A percentile compares a stretch with the other conserved stretches of the same genome.
These are phyloP conservation scores for Psophia crepitans DNA, from an alignment of 2,113 vertebrate species.

Conservation along the genomic window DNA sequence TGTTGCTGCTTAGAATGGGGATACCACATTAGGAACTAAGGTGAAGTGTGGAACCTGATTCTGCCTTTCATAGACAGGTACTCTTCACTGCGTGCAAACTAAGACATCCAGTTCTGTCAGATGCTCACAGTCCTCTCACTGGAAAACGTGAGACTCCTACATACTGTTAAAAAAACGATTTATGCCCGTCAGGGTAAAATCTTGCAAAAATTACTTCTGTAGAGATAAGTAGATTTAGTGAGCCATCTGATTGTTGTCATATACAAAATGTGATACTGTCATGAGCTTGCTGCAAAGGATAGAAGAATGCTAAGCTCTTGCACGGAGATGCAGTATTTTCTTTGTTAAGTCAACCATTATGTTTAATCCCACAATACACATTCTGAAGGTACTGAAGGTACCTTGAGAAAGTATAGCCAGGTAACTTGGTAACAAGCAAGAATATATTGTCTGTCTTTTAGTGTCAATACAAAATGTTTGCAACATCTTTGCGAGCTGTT, in stretches of 20 bases:
- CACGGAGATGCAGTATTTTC: neutral
- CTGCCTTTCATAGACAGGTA: neutral
- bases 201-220: neutral
- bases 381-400: neutral
- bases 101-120: neutral
- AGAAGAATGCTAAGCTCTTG: neutral
- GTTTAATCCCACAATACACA: neutral
- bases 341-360: neutral
- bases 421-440: neutral
- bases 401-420: neutral
- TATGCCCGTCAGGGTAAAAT: neutral
- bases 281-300: neutral
- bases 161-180: neutral
- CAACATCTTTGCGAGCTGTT: neutral
- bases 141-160: neutral
- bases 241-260: neutral
- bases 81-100: neutral
- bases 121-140: neutral
- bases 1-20: neutral
- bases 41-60: neutral
- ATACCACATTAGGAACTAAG: neutral
- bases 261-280: neutral
- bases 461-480: neutral
- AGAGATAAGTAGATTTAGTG: neutral
- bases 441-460: neutral